These are phyloP conservation scores for Scarus forsteni DNA, from an alignment of 2,797 vertebrate genomes.

Conservation along the genomic window DNA sequence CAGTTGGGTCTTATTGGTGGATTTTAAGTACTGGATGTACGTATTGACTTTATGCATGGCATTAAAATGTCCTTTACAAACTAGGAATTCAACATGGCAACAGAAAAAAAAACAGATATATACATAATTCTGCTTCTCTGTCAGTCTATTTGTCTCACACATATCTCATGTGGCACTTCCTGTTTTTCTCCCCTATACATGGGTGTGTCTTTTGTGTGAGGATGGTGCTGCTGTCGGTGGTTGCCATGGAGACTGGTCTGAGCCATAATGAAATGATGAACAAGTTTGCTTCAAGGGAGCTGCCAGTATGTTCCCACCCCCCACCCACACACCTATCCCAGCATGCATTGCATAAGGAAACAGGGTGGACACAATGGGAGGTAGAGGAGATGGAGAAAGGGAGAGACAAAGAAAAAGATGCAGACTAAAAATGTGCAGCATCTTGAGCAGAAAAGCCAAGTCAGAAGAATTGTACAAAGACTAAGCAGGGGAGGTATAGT, in stretches of 20 bases:
- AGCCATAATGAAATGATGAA: conserved; percentile 73
- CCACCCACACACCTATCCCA: conserved; percentile 60
- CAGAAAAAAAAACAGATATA: background rate
- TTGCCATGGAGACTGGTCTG: conserved; percentile 77
- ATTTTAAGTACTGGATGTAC: conserved; percentile 28
- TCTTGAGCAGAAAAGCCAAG: conserved; percentile 41
- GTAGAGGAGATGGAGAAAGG: conserved; percentile 28
- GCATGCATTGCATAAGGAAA: conserved; percentile 65
- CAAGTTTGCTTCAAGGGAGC: conserved; percentile 77
- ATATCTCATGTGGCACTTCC: conserved; percentile 58
- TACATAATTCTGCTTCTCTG: background rate
- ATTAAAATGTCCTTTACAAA: conserved; percentile 16
- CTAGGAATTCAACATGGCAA: conserved; percentile 10
- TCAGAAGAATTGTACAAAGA: conserved; percentile 26
- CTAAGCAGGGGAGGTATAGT: conserved; percentile 11
- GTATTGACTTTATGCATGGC: conserved; percentile 25
- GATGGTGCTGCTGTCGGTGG: conserved; percentile 65
- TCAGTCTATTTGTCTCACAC: conserved; percentile 2
- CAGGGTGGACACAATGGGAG: conserved; percentile 43
- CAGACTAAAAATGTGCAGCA: conserved; percentile 20
- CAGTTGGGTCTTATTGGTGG: conserved; percentile 24
- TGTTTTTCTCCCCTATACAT: conserved; percentile 69
- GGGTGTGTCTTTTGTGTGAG: conserved; percentile 78
- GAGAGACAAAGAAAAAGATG: conserved; percentile 36
- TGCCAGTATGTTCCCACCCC: conserved; percentile 62